A percentile compares a stretch with the other conserved stretches of the same genome.
These are phyloP conservation scores for Tetragnatha versicolor DNA, from an alignment of 1,140 invertebrate genomes.

Conservation along the genomic window DNA sequence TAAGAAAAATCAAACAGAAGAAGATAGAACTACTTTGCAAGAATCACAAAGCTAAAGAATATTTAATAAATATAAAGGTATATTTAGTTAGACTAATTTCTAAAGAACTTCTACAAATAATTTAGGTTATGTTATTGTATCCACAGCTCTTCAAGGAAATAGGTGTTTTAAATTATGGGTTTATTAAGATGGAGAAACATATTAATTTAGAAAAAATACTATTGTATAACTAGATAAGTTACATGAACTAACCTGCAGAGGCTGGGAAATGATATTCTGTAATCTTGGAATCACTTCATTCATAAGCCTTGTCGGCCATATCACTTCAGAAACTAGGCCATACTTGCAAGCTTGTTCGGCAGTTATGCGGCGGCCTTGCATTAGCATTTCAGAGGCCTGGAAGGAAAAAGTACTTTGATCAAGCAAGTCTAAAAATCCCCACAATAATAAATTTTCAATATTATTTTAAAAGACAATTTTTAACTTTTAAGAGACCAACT, in stretches of 20 bases:
- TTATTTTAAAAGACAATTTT: background rate
- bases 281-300: conserved; percentile 73
- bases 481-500: too few species aligned
- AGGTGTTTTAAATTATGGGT: too few species aligned
- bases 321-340: conserved; percentile 75
- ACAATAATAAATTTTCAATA: background rate
- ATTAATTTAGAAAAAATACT: background rate
- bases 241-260: conserved; percentile 68
- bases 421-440: background rate
- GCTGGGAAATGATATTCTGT: conserved; percentile 71
- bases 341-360: conserved; percentile 74
- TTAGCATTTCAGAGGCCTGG: conserved; percentile 74
- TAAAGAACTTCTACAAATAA: too few species aligned
- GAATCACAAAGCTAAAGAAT: too few species aligned
- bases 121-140: too few species aligned
- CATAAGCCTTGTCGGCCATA: conserved; percentile 76
- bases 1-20: too few species aligned
- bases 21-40: too few species aligned
- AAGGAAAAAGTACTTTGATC: conserved; percentile 60
- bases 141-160: too few species aligned
- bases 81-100: too few species aligned
- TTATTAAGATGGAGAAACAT: background rate
- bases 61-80: too few species aligned
- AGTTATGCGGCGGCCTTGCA: conserved; percentile 73
- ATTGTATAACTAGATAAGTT: background rate